Conservation (phyloP, 1,140 invertebrate genomes). For the Cardiocondyla obscurior region DNA sequence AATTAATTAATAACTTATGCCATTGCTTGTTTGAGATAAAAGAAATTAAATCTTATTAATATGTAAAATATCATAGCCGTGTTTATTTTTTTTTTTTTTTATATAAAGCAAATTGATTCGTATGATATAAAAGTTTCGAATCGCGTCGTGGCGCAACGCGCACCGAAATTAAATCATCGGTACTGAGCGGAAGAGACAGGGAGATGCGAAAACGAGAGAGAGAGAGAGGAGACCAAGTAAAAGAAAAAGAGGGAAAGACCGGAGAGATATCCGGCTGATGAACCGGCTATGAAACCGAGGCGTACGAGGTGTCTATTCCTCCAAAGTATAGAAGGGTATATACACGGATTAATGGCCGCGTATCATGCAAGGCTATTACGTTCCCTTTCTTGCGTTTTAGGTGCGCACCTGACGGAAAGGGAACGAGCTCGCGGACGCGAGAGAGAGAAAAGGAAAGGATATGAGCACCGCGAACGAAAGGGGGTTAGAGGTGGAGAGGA, state of each 20-base stretch:
- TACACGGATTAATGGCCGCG: constrained; percentile 76
- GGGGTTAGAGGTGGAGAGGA: constrained; percentile 28
- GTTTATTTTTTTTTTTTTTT: not conserved
- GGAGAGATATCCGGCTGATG: constrained; percentile 76
- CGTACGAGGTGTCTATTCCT: constrained; percentile 79
- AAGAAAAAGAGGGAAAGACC: constrained; percentile 6
- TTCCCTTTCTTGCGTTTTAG: constrained; percentile 74
- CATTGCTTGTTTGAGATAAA: not conserved
- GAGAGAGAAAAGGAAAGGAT: constrained; percentile 32
- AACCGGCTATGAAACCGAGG: constrained; percentile 77
- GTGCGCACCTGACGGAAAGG: constrained; percentile 55
- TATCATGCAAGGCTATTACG: constrained; percentile 79
- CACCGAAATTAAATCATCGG: constrained; percentile 71
- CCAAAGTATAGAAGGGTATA: constrained; percentile 76
- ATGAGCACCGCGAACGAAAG: constrained; percentile 38
- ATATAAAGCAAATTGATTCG: constrained; percentile 7
- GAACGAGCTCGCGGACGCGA: constrained; percentile 5
- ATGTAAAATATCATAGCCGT: not conserved
- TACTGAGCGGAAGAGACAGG: constrained; percentile 67
- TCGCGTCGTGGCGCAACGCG: constrained; percentile 8
- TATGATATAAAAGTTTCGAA: not conserved
- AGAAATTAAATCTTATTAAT: not conserved
- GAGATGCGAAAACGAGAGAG: constrained; percentile 37
- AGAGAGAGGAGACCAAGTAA: not conserved
- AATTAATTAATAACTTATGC: not conserved